phyloP scores from a whole-genome alignment of 2,888 invertebrate species.

The Hedychridium roseum region DNA sequence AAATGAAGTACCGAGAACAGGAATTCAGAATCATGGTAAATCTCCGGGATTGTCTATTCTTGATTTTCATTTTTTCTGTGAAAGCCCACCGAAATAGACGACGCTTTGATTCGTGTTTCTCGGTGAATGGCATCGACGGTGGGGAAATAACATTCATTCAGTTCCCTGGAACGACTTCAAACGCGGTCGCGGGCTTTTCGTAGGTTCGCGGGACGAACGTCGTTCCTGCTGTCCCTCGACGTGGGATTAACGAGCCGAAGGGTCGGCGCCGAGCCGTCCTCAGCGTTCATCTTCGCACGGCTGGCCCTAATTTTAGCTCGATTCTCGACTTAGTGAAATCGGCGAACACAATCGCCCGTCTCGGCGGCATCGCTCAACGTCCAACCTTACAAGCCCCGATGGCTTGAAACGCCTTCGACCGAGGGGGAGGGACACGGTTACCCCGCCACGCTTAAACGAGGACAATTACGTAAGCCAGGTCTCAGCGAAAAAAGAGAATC shows the following conservation, averaged over 20 bases:
- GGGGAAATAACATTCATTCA: neutral
- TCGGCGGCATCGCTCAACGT: conserved; percentile 62
- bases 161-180: too few relatives aligned
- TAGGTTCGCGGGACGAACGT: neutral
- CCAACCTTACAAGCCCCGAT: conserved; percentile 57
- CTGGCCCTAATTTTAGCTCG: conserved; percentile 49
- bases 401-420: conserved; percentile 42
- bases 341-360: conserved; percentile 59
- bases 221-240: neutral
- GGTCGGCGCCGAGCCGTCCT: conserved; percentile 9
- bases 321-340: conserved; percentile 48
- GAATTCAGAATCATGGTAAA: too few relatives aligned
- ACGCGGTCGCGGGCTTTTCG: neutral
- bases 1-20: too few relatives aligned
- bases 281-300: conserved; percentile 4
- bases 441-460: conserved; percentile 24
- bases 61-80: too few relatives aligned
- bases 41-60: too few relatives aligned
- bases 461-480: conserved; percentile 41
- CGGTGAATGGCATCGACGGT: conserved; percentile 21
- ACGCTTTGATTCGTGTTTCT: too few relatives aligned
- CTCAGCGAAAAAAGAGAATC: too few relatives aligned
- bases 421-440: neutral
- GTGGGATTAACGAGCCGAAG: conserved; percentile 24
- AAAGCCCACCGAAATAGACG: too few relatives aligned